A percentile compares a stretch with the other conserved stretches of the same genome.
These are phyloP conservation scores for Paratilapia polleni DNA, from an alignment of 2,113 vertebrate species.

Conservation along the genomic window DNA sequence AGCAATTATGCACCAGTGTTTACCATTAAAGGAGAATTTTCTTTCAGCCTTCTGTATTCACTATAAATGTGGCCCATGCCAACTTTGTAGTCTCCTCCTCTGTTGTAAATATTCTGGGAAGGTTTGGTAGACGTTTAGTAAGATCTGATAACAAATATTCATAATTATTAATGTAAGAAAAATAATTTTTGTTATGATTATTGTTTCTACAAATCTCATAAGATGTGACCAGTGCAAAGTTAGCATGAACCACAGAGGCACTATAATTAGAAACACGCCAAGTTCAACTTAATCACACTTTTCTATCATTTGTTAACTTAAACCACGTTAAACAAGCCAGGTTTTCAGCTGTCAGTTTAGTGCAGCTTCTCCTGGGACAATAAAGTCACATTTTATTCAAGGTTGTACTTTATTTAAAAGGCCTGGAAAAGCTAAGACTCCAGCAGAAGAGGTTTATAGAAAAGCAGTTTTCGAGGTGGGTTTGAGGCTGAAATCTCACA, in stretches of 20 bases:
- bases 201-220: neutral
- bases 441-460: neutral
- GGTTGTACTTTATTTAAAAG: neutral
- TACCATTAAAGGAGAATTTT: neutral
- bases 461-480: neutral
- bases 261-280: neutral
- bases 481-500: neutral
- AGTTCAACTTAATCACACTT: neutral
- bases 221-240: neutral
- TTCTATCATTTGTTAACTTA: neutral
- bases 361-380: neutral
- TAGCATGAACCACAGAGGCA: fast-evolving
- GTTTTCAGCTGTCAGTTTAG: neutral
- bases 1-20: neutral
- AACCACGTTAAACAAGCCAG: neutral
- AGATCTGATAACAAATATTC: neutral
- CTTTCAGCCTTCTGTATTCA: neutral
- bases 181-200: neutral
- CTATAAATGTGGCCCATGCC: neutral
- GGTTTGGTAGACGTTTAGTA: neutral
- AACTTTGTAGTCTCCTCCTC: neutral
- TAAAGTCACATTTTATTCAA: neutral
- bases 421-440: neutral
- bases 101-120: neutral
- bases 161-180: neutral